Evolutionary conservation across 2,113 vertebrate genomes (phyloP).

Genomic region (Vidua chalybeata): DNA sequence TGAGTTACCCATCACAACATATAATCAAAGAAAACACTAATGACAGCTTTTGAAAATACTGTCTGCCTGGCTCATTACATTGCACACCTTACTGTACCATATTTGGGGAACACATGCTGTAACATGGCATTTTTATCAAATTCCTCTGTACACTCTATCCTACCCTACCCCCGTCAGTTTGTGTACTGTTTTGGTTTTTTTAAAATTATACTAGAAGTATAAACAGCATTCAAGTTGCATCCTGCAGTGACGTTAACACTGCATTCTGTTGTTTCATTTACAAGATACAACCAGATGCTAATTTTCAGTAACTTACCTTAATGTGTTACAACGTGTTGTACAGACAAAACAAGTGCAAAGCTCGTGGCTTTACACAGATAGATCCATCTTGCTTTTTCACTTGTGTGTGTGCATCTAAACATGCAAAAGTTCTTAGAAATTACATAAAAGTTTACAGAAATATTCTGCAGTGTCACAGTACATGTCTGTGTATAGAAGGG

Average conservation of each 20-base stretch:
- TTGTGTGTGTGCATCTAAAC: not conserved
- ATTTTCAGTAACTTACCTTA: not conserved
- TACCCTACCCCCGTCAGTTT: not conserved
- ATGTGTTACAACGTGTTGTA: not conserved
- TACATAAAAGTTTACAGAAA: not conserved
- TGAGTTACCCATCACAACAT: not conserved
- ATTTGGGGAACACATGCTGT: not conserved
- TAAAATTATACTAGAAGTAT: not conserved
- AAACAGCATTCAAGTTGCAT: not conserved
- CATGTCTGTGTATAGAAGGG: not conserved
- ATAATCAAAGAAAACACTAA: not conserved
- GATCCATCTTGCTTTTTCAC: not conserved
- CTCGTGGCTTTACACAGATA: not conserved
- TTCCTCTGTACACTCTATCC: not conserved
- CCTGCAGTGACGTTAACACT: not conserved
- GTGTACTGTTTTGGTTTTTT: not conserved
- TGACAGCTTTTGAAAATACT: not conserved
- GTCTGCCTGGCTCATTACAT: not conserved
- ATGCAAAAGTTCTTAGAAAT: not conserved
- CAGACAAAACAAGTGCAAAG: not conserved
- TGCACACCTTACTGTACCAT: not conserved
- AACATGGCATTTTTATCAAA: not conserved
- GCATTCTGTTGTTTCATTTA: not conserved
- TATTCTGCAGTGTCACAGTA: not conserved
- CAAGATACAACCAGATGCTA: not conserved